A percentile compares a stretch with the other conserved stretches of the same genome.
Conservation (phyloP, 1,140 invertebrate genomes). For the Philotrypesis tridentata region DNA sequence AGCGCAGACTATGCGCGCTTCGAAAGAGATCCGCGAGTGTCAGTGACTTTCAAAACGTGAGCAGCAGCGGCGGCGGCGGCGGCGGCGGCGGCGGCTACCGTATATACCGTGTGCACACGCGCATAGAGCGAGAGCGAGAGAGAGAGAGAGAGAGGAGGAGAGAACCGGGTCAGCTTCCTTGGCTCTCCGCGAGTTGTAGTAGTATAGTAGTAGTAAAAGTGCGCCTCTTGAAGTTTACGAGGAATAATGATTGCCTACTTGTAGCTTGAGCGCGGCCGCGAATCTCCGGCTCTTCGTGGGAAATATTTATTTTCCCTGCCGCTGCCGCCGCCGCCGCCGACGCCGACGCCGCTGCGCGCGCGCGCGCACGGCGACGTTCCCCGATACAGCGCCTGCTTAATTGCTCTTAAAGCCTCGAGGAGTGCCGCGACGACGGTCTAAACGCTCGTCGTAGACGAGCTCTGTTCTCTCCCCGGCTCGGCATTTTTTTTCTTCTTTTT, state of each 20-base stretch:
- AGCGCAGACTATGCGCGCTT: no score
- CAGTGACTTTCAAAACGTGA: conserved; percentile 18
- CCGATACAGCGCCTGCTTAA: conserved; percentile 23
- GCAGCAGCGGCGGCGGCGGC: no score
- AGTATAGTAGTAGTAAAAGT: conserved; percentile 39
- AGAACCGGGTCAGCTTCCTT: conserved; percentile 43
- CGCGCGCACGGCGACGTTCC: neutral
- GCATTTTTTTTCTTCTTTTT: no score
- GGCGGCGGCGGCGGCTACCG: no score
- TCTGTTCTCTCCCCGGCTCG: neutral
- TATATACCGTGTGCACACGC: no score
- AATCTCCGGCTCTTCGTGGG: conserved; percentile 40
- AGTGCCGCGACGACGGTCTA: neutral
- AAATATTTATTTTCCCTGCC: conserved; percentile 38
- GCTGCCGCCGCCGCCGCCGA: neutral
- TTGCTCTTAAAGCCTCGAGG: conserved; percentile 23
- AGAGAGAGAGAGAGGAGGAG: no score
- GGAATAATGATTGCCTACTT: conserved; percentile 51
- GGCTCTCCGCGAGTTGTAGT: neutral
- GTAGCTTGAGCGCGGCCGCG: conserved; percentile 34
- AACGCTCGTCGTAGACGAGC: neutral
- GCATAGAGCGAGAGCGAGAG: no score
- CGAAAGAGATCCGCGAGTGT: conserved; percentile 9
- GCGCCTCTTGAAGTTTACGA: conserved; percentile 46
- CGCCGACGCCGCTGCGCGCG: neutral